Conservation (phyloP, 2,797 vertebrate species). For the Macroramphosus scolopax region DNA sequence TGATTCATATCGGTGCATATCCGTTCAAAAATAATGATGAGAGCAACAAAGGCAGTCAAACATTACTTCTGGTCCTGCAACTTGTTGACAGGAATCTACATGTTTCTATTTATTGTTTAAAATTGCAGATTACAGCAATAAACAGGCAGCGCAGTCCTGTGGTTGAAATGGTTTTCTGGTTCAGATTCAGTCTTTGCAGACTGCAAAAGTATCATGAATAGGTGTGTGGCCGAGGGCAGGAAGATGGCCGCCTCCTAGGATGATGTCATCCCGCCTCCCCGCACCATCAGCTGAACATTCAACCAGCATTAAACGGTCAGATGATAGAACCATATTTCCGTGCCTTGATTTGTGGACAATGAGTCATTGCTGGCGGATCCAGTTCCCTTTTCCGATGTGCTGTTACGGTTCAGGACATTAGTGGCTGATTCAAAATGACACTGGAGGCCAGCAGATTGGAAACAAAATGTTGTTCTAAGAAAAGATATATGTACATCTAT, state of each 20-base stretch:
- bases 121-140: too few species aligned
- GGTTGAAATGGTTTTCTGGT: too few species aligned
- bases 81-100: constrained; percentile 5
- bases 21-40: too few species aligned
- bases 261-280: constrained; percentile 43
- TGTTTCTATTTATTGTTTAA: too few species aligned
- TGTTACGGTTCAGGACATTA: constrained; percentile 38
- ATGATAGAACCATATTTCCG: constrained; percentile 36
- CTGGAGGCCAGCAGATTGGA: constrained; percentile 24
- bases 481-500: too few species aligned
- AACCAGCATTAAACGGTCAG: constrained; percentile 31
- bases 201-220: constrained; percentile 33
- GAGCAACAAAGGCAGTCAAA: too few species aligned
- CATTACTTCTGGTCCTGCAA: constrained; percentile 1
- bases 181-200: constrained; percentile 1
- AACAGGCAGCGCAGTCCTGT: too few species aligned
- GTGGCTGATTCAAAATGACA: constrained; percentile 56
- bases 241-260: constrained; percentile 54
- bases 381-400: neutral
- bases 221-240: constrained; percentile 45
- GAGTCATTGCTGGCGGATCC: constrained; percentile 38
- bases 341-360: constrained; percentile 47
- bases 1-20: too few species aligned
- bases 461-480: constrained; percentile 3
- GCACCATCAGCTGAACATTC: constrained; percentile 36